Conservation (phyloP, 1,140 invertebrate species). For the Chelonus insularis region DNA sequence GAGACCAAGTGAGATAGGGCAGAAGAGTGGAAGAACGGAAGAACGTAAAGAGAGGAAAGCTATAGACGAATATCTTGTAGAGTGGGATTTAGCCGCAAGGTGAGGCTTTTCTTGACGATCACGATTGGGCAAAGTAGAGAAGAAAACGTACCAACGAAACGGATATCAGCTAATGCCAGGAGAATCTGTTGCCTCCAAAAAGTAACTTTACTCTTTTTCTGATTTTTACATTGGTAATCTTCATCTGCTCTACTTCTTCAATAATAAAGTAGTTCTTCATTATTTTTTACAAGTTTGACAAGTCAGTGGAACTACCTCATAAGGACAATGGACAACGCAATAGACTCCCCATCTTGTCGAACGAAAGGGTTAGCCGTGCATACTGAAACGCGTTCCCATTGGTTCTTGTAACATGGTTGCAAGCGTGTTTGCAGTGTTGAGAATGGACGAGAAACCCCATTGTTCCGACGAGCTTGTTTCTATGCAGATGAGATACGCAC, state of each 20-base stretch:
- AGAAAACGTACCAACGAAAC: constrained; percentile 39
- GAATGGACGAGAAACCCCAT: constrained; percentile 54
- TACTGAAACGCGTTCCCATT: constrained; percentile 45
- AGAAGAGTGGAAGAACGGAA: constrained; percentile 15
- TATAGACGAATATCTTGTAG: constrained; percentile 16
- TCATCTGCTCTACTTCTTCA: not conserved
- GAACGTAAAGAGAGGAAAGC: not conserved
- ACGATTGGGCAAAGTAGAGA: constrained; percentile 20
- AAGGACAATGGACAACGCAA: constrained; percentile 3
- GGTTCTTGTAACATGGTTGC: constrained; percentile 47
- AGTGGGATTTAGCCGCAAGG: constrained; percentile 22
- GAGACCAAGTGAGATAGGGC: constrained; percentile 13
- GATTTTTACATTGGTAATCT: not conserved
- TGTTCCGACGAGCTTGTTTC: constrained; percentile 55
- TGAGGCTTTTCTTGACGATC: constrained; percentile 13
- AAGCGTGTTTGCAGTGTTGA: constrained; percentile 53
- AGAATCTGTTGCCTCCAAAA: constrained; percentile 36
- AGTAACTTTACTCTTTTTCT: not conserved
- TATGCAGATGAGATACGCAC: constrained; percentile 55
- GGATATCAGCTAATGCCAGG: constrained; percentile 41
- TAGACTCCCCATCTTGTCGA: not conserved
- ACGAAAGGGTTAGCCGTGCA: constrained; percentile 38
- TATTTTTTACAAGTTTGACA: not conserved
- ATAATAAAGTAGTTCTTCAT: not conserved
- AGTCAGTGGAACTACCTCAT: not conserved